Base-by-base conservation (phyloP, 2,888 invertebrate species). In the Hymenopus coronatus region DNA sequence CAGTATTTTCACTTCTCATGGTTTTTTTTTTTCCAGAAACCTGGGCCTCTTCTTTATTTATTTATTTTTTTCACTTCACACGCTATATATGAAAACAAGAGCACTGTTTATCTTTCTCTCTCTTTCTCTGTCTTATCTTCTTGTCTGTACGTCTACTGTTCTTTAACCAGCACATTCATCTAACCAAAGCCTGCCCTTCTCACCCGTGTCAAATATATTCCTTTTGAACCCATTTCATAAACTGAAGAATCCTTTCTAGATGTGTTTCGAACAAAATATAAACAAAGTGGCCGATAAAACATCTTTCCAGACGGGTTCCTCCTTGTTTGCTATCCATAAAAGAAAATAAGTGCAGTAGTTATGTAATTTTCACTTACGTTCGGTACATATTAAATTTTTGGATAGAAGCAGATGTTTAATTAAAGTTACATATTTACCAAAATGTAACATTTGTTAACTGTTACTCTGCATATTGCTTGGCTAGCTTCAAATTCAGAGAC, bases 1-100 rank as follows among this genome's bases (percentile, higher is more conserved):
- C 95, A 94, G 94, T 94, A 94, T 91, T 90, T 90, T 84, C 91
- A 91, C 90, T 88, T 90, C 89, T 91, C 88, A 90, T 90, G 89
- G 88, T 91, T 70, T 70, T 70, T 70, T 70, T 70, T 54, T 70
- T 70, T 70, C 54, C 54, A 70, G 54, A 70, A 70, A 70, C 54
- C 54, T 70, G 91, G 90, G 90, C 82, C 33, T 82, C 82, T 85
- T 87, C 54, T 82, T 90, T 89, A 82, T 84, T 88, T 89, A 88
- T 82, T 85, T 87, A 90, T 89, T 90, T 90, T 88, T 83, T 46
- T 83, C 33, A 87, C 85, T 27, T 33, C 40, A 85, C 85, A 28
- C 40, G 27, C 54, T 82, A 25, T 70, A 25, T 87, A 81, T 87
- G 83, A 83, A 30, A 83, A 28, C 83, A 30, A 83, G 83, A 28